Conservation (phyloP, 2,888 invertebrate genomes). For the Arge pagana region DNA sequence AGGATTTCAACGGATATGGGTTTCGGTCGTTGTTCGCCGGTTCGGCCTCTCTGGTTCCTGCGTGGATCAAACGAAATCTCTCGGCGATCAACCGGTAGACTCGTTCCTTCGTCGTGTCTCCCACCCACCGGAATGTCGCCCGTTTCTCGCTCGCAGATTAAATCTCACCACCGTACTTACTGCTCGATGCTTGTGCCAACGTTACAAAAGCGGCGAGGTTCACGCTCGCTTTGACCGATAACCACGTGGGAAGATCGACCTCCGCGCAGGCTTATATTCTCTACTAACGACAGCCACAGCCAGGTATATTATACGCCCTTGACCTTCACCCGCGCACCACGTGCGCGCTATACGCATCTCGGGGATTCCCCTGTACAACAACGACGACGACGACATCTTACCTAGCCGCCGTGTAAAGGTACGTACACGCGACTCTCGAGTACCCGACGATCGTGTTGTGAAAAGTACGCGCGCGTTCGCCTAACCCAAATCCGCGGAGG, state of each 20-base stretch:
- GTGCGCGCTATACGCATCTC: slow-evolving; percentile 2
- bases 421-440: neutral
- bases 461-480: neutral
- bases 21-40: slow-evolving; percentile 33
- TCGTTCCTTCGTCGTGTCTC: slow-evolving; percentile 15
- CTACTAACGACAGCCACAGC: neutral
- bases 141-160: slow-evolving; percentile 4
- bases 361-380: too few species aligned
- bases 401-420: neutral
- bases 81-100: neutral
- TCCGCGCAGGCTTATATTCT: too few species aligned
- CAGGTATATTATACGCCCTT: slow-evolving; percentile 8
- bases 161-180: too few species aligned
- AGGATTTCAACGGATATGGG: slow-evolving; percentile 41
- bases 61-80: neutral
- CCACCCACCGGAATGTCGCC: slow-evolving; percentile 10
- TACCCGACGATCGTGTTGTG: too few species aligned
- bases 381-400: neutral
- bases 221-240: too few species aligned
- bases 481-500: neutral
- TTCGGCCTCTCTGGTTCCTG: neutral
- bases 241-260: slow-evolving; percentile 17
- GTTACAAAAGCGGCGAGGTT: too few species aligned
- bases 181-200: too few species aligned
- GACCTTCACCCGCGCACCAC: slow-evolving; percentile 10